Evolutionary conservation across 2,888 invertebrate genomes (phyloP), one percentile per base, ranked within the genome.

Genomic region (Operophtera brumata): DNA sequence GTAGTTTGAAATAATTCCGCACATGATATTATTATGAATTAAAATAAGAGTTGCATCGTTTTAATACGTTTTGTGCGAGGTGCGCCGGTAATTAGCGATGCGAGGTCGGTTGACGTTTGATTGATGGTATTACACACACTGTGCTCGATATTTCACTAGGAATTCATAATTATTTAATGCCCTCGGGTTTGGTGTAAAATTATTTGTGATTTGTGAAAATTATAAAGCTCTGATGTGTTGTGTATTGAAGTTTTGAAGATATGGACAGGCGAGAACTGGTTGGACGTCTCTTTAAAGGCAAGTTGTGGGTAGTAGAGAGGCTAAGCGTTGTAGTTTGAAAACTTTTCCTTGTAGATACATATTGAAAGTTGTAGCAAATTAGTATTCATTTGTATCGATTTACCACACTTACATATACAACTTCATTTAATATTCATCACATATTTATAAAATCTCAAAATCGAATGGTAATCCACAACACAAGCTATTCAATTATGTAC

Each of bases 11-110:
- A 62, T 65, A 66, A 70, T 75, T 70, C 62, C 69, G 76, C 75
- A 72, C 69, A 76, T 77, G 78, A 77, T 82, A 78, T 82, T 85
- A 84, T 85, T 84, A 80, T 80, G 78, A 85, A 84, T 86, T 85
- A 84, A 85, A 86, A 83, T 84, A 81, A 69, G 73, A 75, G 75
- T 76, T 83, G 82, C 79, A 82, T 77, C 79, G 78, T 80, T 83
- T 82, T 82, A 82, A 80, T 83, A 73, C 68, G 69, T 75, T 71
- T 75, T 56, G 73, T 53, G 71, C 69, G 78, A 80, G 77, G 78
- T 80, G 78, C 75, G 73, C 67, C 74, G 71, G 80, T 78, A 84
- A 86, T 85, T 84, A 85, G 81, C 72, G 75, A 73, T 72, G 74
- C 69, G 69, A 70, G 70, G 37, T 50, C 61, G 64, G 64, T 67